Evolutionary conservation across 1,140 invertebrate genomes (phyloP).

Genomic region (Babylonia areolata): DNA sequence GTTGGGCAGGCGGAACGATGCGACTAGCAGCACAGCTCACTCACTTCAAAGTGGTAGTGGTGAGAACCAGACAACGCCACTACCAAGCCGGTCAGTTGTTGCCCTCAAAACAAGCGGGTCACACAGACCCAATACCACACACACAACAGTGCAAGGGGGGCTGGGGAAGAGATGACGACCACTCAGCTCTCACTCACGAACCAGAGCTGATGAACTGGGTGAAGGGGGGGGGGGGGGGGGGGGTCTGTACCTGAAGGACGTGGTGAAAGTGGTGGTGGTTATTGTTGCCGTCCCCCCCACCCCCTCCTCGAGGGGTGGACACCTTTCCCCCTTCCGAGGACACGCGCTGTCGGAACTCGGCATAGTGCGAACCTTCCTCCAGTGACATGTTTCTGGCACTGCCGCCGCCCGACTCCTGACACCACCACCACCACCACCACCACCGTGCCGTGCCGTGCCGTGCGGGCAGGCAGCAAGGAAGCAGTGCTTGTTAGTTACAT

Average conservation of each 20-base stretch:
- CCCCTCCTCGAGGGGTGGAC: slow-evolving; percentile 31
- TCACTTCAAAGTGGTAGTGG: neutral
- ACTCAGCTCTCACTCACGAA: no score
- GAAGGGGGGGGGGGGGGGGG: neutral
- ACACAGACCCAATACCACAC: no score
- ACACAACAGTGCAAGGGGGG: slow-evolving; percentile 3
- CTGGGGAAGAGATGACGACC: no score
- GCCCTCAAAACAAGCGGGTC: neutral
- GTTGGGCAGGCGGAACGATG: neutral
- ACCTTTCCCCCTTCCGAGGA: slow-evolving; percentile 27
- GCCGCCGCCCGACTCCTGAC: slow-evolving; percentile 2
- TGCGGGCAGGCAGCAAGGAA: neutral
- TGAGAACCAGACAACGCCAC: neutral
- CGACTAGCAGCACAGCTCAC: no score
- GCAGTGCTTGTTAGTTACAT: neutral
- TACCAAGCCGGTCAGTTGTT: neutral
- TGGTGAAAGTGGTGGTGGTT: slow-evolving; percentile 38
- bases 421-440: neutral
- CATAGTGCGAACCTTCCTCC: slow-evolving; percentile 1
- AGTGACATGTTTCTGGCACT: neutral
- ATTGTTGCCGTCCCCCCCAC: neutral
- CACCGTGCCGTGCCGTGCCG: no score
- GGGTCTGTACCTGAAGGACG: neutral
- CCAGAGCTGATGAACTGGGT: no score
- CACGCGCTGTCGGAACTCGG: slow-evolving; percentile 16